Conservation (phyloP, 2,113 vertebrate genomes). For the Sphaerodactylus townsendi region DNA sequence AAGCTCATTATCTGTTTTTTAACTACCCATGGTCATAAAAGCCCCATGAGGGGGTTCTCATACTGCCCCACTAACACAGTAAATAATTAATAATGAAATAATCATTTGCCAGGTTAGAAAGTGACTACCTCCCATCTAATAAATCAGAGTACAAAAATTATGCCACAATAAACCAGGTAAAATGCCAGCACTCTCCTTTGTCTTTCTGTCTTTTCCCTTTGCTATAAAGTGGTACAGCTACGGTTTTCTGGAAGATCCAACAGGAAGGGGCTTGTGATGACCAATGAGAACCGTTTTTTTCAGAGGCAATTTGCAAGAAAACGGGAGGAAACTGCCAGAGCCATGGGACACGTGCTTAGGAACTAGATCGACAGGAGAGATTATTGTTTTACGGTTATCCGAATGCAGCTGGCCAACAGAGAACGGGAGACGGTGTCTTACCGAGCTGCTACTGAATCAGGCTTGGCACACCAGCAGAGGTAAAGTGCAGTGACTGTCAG, state of each 20-base stretch:
- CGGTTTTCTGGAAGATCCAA: not conserved
- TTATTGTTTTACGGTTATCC: conserved; percentile 60
- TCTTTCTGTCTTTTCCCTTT: too few species aligned
- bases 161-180: not conserved
- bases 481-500: conserved; percentile 46
- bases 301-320: not conserved
- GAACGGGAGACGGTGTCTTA: conserved; percentile 48
- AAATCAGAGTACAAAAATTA: not conserved
- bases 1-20: not conserved
- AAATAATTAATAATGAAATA: not conserved
- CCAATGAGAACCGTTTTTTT: not conserved
- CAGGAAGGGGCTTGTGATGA: too few species aligned
- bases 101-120: not conserved
- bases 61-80: not conserved
- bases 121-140: not conserved
- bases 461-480: conserved; percentile 32
- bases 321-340: rapidly evolving
- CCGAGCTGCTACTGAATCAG: conserved; percentile 11
- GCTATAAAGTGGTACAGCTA: not conserved
- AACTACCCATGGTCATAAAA: not conserved
- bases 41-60: not conserved
- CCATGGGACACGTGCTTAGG: conserved; percentile 37
- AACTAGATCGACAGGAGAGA: conserved; percentile 51
- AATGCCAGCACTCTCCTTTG: not conserved
- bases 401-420: conserved; percentile 56